phyloP scores from a whole-genome alignment of 2,113 vertebrate species.

The Eleginops maclovinus region DNA sequence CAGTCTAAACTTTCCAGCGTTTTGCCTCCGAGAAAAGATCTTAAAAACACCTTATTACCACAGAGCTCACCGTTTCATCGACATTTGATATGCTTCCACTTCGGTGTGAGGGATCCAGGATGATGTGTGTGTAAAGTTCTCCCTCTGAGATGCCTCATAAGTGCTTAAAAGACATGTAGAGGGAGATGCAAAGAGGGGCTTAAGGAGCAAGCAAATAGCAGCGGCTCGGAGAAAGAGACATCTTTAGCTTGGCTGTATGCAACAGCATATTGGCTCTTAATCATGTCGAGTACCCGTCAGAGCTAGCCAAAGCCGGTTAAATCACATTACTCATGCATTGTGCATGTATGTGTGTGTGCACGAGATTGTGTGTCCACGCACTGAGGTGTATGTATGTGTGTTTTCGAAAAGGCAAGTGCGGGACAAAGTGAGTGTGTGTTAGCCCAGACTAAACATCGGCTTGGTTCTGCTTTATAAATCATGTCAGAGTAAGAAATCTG shows the following conservation, averaged over 20 bases:
- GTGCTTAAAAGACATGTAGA: conserved; percentile 80
- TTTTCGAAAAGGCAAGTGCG: conserved; percentile 39
- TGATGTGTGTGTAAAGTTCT: conserved; percentile 68
- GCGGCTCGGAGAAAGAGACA: conserved; percentile 75
- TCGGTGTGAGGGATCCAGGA: conserved; percentile 74
- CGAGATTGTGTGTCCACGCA: conserved; percentile 33
- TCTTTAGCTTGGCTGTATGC: conserved; percentile 79
- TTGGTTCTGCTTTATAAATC: conserved; percentile 42
- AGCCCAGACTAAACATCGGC: conserved; percentile 46
- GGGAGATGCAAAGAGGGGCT: conserved; percentile 82
- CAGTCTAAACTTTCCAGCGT: conserved; percentile 73
- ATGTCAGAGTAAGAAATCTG: conserved; percentile 1
- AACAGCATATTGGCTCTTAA: conserved; percentile 79
- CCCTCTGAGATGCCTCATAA: conserved; percentile 72
- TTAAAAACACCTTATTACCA: conserved; percentile 76
- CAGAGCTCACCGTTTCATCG: conserved; percentile 64
- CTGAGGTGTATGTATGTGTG: conserved; percentile 28
- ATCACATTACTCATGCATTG: conserved; percentile 85
- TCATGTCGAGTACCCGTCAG: conserved; percentile 82
- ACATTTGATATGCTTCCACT: conserved; percentile 78
- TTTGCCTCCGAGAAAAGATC: conserved; percentile 63
- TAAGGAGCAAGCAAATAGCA: conserved; percentile 79
- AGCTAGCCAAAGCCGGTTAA: conserved; percentile 83
- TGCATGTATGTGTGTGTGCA: conserved; percentile 61
- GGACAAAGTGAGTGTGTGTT: conserved; percentile 51